phyloP scores from a whole-genome alignment of 2,113 vertebrate genomes.

The Gnathonemus echidnorhynchus region DNA sequence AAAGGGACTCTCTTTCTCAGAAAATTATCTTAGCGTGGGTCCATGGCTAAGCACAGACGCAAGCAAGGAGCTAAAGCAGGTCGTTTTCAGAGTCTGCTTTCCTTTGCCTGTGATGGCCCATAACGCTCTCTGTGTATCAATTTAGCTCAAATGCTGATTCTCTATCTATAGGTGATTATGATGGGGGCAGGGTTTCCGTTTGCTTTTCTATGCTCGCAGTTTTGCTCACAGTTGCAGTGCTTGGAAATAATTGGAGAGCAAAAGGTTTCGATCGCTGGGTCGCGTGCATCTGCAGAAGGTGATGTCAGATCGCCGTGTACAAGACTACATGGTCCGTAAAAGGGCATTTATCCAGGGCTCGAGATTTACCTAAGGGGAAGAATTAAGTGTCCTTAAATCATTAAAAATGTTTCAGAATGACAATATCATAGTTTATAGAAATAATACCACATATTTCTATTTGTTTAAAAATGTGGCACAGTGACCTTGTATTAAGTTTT shows the following conservation, averaged over 20 bases:
- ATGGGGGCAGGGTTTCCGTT: not conserved
- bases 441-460: not conserved
- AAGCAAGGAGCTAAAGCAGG: not conserved
- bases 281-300: not conserved
- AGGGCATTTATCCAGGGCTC: not conserved
- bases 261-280: not conserved
- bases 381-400: not conserved
- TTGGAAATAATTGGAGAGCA: not conserved
- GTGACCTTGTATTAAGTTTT: not conserved
- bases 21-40: constrained; percentile 14
- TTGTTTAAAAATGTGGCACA: not conserved
- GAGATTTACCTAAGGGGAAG: not conserved
- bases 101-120: not conserved
- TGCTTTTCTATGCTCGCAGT: not conserved
- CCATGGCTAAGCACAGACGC: not conserved
- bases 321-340: not conserved
- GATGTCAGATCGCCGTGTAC: not conserved
- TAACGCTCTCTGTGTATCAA: not conserved
- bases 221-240: not conserved
- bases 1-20: not conserved
- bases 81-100: not conserved
- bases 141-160: not conserved
- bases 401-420: not conserved
- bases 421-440: not conserved
- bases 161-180: not conserved